phyloP scores from a whole-genome alignment of 1,140 invertebrate genomes.

The Habropoda laboriosa region DNA sequence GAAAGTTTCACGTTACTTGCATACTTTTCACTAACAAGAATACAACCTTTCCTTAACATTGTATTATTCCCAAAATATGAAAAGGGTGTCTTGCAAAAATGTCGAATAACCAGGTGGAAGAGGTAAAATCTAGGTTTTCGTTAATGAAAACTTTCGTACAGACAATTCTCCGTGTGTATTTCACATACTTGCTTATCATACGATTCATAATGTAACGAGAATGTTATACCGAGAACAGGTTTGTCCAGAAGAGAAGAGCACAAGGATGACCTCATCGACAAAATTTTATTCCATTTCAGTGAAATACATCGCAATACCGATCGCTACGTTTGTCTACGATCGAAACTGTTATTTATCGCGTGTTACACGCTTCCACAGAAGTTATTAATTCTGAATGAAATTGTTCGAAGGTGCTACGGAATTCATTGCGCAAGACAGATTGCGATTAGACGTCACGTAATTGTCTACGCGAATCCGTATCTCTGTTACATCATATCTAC shows the following conservation, averaged over 20 bases:
- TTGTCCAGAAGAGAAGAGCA: not conserved
- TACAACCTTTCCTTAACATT: too few relatives aligned
- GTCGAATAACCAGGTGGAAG: too few relatives aligned
- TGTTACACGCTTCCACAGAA: not conserved
- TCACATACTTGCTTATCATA: not conserved
- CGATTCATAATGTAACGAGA: not conserved
- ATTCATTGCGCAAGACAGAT: not conserved
- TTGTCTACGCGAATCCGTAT: conserved; percentile 1
- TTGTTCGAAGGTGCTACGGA: not conserved
- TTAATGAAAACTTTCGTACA: too few relatives aligned
- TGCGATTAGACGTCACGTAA: not conserved
- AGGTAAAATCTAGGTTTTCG: too few relatives aligned
- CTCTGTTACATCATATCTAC: not conserved
- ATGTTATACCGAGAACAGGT: not conserved
- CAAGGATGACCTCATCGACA: not conserved
- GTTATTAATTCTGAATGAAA: conserved; percentile 8
- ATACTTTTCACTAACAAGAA: too few relatives aligned
- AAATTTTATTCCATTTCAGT: not conserved
- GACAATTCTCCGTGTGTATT: too few relatives aligned
- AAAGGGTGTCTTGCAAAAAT: too few relatives aligned
- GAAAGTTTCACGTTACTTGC: too few relatives aligned
- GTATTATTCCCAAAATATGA: too few relatives aligned
- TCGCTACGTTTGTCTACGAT: not conserved
- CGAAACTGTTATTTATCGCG: not conserved
- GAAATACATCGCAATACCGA: not conserved